A percentile compares a stretch with the other conserved stretches of the same genome.
Conservation (phyloP, 1,140 invertebrate genomes). For the Zeugodacus cucurbitae region DNA sequence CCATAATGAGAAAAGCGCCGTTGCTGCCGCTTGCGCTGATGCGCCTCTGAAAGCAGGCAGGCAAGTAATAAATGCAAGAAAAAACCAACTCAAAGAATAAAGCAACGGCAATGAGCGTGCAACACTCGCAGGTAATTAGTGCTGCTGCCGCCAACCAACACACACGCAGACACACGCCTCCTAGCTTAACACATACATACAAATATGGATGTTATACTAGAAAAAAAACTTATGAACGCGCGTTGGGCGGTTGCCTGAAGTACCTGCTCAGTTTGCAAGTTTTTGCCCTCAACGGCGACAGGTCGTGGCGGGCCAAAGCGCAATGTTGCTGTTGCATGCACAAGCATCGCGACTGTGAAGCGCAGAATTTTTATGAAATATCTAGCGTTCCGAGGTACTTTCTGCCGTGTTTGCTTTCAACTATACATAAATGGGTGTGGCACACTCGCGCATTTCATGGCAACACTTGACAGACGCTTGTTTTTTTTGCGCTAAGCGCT, state of each 20-base stretch:
- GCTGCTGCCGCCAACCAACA: neutral
- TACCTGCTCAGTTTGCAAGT: neutral
- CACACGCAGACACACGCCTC: neutral
- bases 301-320: neutral
- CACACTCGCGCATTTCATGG: slow-evolving; percentile 7
- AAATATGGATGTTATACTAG: neutral
- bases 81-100: neutral
- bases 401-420: neutral
- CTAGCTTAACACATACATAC: neutral
- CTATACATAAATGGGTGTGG: slow-evolving; percentile 20
- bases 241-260: neutral
- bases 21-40: neutral
- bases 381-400: neutral
- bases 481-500: neutral
- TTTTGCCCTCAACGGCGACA: slow-evolving; percentile 20
- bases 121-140: slow-evolving; percentile 46
- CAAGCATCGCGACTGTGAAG: neutral
- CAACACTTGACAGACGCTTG: slow-evolving; percentile 8
- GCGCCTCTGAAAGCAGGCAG: neutral
- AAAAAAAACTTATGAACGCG: neutral
- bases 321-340: neutral
- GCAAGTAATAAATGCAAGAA: neutral
- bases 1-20: slow-evolving; percentile 42
- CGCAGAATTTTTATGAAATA: slow-evolving; percentile 23
- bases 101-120: slow-evolving; percentile 32